These are phyloP conservation scores for Ophiothrix spiculata DNA, from an alignment of 35 echinoderm and acorn worm genomes.

Conservation along the genomic window DNA sequence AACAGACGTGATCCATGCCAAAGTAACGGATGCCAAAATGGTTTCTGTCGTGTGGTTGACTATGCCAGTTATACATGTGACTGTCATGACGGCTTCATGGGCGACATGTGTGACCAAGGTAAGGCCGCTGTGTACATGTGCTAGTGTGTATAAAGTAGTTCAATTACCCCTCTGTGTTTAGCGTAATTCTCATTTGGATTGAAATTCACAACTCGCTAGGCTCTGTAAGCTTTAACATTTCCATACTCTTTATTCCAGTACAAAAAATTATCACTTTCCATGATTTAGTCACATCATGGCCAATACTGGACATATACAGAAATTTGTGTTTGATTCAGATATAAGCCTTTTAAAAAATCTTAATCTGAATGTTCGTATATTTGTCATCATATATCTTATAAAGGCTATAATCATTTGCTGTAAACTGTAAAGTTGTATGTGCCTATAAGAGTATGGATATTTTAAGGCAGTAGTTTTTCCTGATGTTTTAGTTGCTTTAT, in stretches of 20 bases:
- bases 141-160: neutral
- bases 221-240: neutral
- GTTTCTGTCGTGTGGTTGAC: conserved; percentile 59
- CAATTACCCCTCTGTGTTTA: no score
- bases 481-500: neutral
- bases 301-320: no score
- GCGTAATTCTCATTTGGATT: no score
- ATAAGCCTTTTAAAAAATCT: no score
- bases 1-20: conserved; percentile 82
- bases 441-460: no score
- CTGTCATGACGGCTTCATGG: conserved; percentile 97
- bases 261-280: no score
- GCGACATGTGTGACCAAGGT: conserved; percentile 78
- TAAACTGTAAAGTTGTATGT: no score
- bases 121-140: conserved; percentile 12
- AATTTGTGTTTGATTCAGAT: no score
- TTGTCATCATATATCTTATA: no score
- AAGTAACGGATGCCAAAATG: conserved; percentile 55
- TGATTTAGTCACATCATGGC: no score
- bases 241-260: neutral
- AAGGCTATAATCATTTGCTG: no score
- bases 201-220: neutral
- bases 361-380: no score
- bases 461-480: neutral
- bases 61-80: conserved; percentile 64